Conservation (phyloP, 2,888 invertebrate genomes). For the Hemaris fuciformis region DNA sequence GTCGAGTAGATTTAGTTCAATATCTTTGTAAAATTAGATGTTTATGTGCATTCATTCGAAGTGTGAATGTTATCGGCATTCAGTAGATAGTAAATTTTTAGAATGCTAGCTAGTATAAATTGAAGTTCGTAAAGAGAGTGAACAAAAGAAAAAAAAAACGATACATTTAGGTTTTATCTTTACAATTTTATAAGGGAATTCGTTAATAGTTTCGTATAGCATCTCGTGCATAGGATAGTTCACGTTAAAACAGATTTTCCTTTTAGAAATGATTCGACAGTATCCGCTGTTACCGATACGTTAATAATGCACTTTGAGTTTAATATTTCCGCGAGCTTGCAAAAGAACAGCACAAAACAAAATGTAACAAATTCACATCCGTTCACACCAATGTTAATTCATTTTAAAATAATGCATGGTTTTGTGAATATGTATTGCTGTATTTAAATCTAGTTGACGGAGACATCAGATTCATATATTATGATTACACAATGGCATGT, state of each 20-base stretch:
- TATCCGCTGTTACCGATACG: slow-evolving; percentile 43
- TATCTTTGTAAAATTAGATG: slow-evolving; percentile 74
- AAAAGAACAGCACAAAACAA: slow-evolving; percentile 27
- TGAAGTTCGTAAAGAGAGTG: slow-evolving; percentile 60
- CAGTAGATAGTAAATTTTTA: slow-evolving; percentile 79
- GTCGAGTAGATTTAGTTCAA: slow-evolving; percentile 71
- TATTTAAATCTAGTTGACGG: background rate
- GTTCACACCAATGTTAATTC: background rate
- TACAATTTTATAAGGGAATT: slow-evolving; percentile 1
- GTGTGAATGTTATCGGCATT: slow-evolving; percentile 72
- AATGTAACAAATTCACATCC: background rate
- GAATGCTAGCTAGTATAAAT: slow-evolving; percentile 80
- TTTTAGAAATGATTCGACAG: background rate
- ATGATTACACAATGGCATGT: too few species aligned
- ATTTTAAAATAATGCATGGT: background rate
- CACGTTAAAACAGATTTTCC: background rate
- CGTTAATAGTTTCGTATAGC: slow-evolving; percentile 7
- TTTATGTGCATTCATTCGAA: slow-evolving; percentile 71
- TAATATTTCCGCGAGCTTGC: slow-evolving; percentile 22
- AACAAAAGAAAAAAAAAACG: slow-evolving; percentile 14
- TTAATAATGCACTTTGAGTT: slow-evolving; percentile 70
- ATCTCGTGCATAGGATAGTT: slow-evolving; percentile 12
- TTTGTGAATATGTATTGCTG: background rate
- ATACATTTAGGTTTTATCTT: slow-evolving; percentile 1
- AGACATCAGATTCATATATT: background rate